These are phyloP conservation scores for Ceyx erithaca DNA, from an alignment of 2,797 vertebrate species.

Conservation along the genomic window DNA sequence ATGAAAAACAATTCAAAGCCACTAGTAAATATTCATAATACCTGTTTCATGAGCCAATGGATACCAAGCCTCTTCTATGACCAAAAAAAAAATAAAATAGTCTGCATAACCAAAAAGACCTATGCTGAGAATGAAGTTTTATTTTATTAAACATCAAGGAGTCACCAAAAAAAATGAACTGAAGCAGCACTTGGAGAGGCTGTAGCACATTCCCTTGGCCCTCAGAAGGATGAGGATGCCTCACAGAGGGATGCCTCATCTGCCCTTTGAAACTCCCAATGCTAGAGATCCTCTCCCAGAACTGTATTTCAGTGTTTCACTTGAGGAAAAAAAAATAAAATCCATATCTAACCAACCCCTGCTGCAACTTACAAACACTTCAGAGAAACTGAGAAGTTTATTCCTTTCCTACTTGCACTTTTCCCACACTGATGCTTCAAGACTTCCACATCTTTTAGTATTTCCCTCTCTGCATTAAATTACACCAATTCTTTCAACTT, in stretches of 20 bases:
- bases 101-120: neutral
- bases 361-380: neutral
- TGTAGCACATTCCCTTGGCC: fast-evolving
- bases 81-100: neutral
- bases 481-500: neutral
- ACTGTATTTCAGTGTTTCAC: neutral
- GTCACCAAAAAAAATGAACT: neutral
- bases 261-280: neutral
- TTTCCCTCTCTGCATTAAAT: neutral
- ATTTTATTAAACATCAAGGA: neutral
- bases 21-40: neutral
- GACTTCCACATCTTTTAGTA: neutral
- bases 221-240: neutral
- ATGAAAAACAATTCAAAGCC: neutral
- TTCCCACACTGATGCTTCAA: neutral
- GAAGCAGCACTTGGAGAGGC: neutral
- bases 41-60: neutral
- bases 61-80: neutral
- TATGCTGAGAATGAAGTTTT: neutral
- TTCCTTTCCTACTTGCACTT: neutral
- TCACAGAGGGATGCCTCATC: neutral
- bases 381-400: neutral
- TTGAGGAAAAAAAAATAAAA: neutral
- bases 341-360: neutral
- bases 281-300: neutral